Evolutionary conservation across 2,797 vertebrate genomes (phyloP).

Genomic region (Fratercula arctica): DNA sequence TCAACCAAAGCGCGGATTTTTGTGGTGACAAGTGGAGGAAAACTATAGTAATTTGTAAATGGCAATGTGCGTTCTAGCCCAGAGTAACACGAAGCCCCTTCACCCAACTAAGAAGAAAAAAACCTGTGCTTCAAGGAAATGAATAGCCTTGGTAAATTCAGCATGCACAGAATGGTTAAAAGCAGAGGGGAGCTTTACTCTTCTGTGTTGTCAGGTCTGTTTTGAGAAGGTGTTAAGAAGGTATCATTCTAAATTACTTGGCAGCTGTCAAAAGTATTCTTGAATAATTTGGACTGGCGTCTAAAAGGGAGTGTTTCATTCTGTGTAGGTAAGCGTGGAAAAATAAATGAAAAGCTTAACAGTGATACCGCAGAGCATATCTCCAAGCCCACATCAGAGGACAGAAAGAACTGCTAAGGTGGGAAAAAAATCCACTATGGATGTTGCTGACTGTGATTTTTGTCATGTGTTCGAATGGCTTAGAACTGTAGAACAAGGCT

Average conservation of each 20-base stretch:
- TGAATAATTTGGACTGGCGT: conserved; percentile 60
- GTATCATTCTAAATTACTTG: conserved; percentile 58
- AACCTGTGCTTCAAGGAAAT: background rate
- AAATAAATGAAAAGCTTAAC: conserved; percentile 84
- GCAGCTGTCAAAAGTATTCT: conserved; percentile 66
- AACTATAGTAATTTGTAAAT: background rate
- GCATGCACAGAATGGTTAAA: background rate
- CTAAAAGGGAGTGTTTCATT: conserved; percentile 74
- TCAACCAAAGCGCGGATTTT: background rate
- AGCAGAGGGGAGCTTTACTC: background rate
- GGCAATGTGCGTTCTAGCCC: background rate
- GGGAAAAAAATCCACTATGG: conserved; percentile 79
- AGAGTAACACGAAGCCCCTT: background rate
- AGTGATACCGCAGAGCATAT: conserved; percentile 83
- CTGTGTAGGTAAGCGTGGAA: conserved; percentile 78
- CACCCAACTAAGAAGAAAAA: background rate
- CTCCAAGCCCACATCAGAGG: conserved; percentile 84
- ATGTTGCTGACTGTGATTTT: conserved; percentile 88
- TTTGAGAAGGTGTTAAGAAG: conserved; percentile 65
- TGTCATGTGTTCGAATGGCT: conserved; percentile 81
- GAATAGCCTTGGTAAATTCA: conserved; percentile 17
- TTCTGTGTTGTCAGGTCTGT: conserved; percentile 46
- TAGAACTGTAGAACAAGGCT: conserved; percentile 83
- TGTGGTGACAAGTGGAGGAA: background rate
- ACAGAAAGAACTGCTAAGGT: conserved; percentile 78